Conservation (phyloP, 2,113 vertebrate species). For the Telmatochromis sp. region DNA sequence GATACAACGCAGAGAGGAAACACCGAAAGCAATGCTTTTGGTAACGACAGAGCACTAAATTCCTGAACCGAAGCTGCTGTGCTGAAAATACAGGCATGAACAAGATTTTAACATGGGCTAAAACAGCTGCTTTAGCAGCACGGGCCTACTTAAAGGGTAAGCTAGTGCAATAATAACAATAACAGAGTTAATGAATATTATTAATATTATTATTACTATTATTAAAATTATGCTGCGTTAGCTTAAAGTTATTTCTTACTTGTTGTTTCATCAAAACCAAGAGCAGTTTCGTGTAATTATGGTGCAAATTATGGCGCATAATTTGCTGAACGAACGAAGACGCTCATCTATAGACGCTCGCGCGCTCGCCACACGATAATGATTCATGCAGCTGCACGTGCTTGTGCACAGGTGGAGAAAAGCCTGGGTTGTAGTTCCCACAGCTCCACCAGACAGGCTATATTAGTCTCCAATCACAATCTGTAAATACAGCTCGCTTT, state of each 20-base stretch:
- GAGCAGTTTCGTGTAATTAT: no score
- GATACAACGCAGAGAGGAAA: not conserved
- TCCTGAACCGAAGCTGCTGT: not conserved
- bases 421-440: slow-evolving; percentile 10
- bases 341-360: not conserved
- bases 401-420: slow-evolving; percentile 53
- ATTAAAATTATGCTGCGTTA: not conserved
- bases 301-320: no score
- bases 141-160: not conserved
- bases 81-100: not conserved
- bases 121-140: not conserved
- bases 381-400: slow-evolving; percentile 45
- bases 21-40: not conserved
- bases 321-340: no score
- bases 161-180: not conserved
- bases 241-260: no score
- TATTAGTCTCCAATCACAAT: not conserved
- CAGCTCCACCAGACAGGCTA: not conserved
- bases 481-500: not conserved
- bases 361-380: not conserved
- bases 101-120: not conserved
- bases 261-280: no score
- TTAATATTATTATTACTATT: not conserved
- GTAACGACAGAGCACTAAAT: not conserved
- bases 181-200: not conserved